A percentile compares a stretch with the other conserved stretches of the same genome.
These are phyloP conservation scores for Eilema depressum DNA, from an alignment of 2,888 invertebrate genomes.

Conservation along the genomic window DNA sequence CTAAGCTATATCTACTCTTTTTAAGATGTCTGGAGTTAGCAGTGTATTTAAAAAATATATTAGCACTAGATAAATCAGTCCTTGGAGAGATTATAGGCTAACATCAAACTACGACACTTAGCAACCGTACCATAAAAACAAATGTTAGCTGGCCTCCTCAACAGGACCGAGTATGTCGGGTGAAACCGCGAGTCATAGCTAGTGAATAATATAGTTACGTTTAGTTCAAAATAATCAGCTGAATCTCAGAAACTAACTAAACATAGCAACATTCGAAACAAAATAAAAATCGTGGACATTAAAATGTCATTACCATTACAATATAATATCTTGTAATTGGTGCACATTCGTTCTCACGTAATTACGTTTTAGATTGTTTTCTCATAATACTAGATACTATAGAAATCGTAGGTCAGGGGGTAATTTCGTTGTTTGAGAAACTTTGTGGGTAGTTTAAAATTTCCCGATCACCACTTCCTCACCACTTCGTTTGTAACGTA, in stretches of 20 bases:
- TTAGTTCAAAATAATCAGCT: conserved; percentile 8
- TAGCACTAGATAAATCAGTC: too few relatives aligned
- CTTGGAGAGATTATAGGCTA: not conserved
- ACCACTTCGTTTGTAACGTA: not conserved
- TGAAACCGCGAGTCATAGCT: not conserved
- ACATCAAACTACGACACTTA: not conserved
- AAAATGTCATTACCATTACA: conserved; percentile 46
- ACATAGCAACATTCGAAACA: conserved; percentile 29
- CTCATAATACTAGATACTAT: conserved; percentile 15
- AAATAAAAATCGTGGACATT: conserved; percentile 35
- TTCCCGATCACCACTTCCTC: not conserved
- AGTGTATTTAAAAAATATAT: too few relatives aligned
- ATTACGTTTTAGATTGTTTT: conserved; percentile 39
- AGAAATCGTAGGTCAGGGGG: conserved; percentile 6
- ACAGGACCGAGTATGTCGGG: not conserved
- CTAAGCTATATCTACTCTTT: too few relatives aligned
- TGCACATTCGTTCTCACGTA: conserved; percentile 36
- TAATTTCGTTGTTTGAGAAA: conserved; percentile 5
- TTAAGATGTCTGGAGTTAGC: too few relatives aligned
- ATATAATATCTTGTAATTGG: conserved; percentile 32
- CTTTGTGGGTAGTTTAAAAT: not conserved
- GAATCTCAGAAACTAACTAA: conserved; percentile 20
- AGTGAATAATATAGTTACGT: not conserved
- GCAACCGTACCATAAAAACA: not conserved
- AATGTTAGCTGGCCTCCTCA: not conserved